Base-by-base conservation (phyloP, 2,888 invertebrate genomes). In the Oscheius myriophilus region DNA sequence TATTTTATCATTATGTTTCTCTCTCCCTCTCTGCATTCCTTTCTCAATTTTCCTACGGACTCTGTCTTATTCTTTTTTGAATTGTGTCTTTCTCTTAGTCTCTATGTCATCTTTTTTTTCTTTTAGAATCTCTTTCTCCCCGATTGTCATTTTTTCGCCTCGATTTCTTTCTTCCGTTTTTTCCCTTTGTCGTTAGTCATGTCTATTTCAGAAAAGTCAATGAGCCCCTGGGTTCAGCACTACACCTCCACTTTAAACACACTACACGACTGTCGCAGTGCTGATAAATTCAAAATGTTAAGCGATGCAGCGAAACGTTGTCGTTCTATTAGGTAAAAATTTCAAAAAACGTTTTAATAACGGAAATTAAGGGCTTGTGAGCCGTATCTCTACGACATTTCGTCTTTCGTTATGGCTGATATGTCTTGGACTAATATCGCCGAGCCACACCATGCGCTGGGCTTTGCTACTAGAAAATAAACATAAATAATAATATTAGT, bases 361-460 rank as follows among this genome's bases (percentile, higher is more conserved):
- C n/a, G n/a, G 23, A 7, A 2, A 1, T 33, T 14, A 18, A 61
- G 61, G 21, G 61, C 49, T 16, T 61, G 61, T 26, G 61, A 61
- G 33, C 61, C 46, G 49, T 61, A 49, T 33, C 33, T 61, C 14
- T 46, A 39, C 25, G 49, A 33, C 12, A 18, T n/a, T 3, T 46
- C 26, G 33, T 18, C 25, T 6, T 61, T 49, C 6, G 49, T 61
- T 25, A 33, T 25, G n/a, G 61, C 61, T 2, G 49, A 49, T 3
- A 61, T 49, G 25, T 46, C 61, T 11, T 61, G 61, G 61, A 61
- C 61, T 7, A 61, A 61, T 46, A n/a, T 61, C 11, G 61, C 61
- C 1, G 49, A 25, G 12, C 46, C 33, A 9, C 49, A 49, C 21
- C 49, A 61, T 33, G 39, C 49, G 12, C 26, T 61, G 7, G 61